Evolutionary conservation across 2,888 invertebrate genomes (phyloP).

Genomic region (Aphrophora alni): DNA sequence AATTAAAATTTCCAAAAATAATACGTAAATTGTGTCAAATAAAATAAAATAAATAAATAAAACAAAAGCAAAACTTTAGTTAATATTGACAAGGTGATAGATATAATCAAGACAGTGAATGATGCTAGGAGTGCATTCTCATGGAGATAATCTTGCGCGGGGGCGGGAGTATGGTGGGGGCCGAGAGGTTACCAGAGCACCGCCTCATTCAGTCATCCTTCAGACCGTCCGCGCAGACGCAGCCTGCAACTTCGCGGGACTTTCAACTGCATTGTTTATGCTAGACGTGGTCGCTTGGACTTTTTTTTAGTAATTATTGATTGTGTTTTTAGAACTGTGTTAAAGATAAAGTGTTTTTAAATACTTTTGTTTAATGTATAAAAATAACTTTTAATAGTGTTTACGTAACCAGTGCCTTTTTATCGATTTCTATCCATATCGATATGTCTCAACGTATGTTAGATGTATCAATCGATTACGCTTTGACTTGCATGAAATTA

Average conservation of each 20-base stretch:
- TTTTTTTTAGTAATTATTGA: no score
- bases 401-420: neutral
- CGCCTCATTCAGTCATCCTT: neutral
- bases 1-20: no score
- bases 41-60: no score
- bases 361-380: no score
- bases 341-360: no score
- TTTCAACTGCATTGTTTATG: neutral
- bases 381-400: no score
- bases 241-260: neutral
- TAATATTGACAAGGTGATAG: neutral
- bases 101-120: neutral
- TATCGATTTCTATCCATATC: neutral
- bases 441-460: neutral
- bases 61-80: no score
- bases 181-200: neutral
- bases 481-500: neutral
- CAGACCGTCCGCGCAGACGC: neutral
- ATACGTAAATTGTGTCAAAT: no score
- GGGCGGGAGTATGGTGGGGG: neutral
- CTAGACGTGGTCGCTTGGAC: neutral
- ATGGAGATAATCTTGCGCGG: neutral
- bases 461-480: neutral
- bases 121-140: neutral
- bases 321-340: no score